Base-by-base conservation (phyloP, 2,888 invertebrate species). In the Hyles lineata region DNA sequence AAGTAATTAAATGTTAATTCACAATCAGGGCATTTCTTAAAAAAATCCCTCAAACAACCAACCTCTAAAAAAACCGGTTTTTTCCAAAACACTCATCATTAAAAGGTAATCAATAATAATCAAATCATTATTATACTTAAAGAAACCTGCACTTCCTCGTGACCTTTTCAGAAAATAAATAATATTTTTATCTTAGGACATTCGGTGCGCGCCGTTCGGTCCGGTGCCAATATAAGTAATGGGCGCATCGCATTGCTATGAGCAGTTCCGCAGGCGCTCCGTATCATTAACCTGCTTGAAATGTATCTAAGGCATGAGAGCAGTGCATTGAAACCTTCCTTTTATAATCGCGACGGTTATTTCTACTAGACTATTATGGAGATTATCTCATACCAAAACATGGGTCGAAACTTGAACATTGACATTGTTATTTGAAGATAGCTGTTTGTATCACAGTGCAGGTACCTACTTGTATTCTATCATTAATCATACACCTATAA, bases 241-340 rank as follows among this genome's bases (percentile, higher is more conserved):
- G 23, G 43, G 21, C 25, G 17, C 50, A 67, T 50, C 23, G 50
- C 43, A 23, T 67, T 67, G 67, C 67, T 67, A 50, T 67, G 3
- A 7, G 67, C 67, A 67, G 23, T 67, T 21, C 7, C 43, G 23
- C 50, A 67, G 67, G 67, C 67, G 50, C 67, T 15, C 50, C 7
- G 6, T 50, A 67, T 23, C 7, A 50, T 67, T 21, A 23, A 67
- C 50, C 50, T 25, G 67, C 50, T 21, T 5, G 35, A 43, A 62
- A 62, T 29, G 6, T 58, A 58, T 21, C 29, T 29, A 29, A 43
- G 11, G 43, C 11, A 43, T 43, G 15, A 21, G 60, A 25, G 15
- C 17, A 17, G 17, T 60, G 60, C 25, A 60, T 17, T 17, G 23
- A 6, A 25, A 11, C 3, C 19, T 32, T 32, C 19, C 32, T 35